These are phyloP conservation scores for Cirrhinus mrigala DNA, from an alignment of 2,797 vertebrate species.

Conservation along the genomic window DNA sequence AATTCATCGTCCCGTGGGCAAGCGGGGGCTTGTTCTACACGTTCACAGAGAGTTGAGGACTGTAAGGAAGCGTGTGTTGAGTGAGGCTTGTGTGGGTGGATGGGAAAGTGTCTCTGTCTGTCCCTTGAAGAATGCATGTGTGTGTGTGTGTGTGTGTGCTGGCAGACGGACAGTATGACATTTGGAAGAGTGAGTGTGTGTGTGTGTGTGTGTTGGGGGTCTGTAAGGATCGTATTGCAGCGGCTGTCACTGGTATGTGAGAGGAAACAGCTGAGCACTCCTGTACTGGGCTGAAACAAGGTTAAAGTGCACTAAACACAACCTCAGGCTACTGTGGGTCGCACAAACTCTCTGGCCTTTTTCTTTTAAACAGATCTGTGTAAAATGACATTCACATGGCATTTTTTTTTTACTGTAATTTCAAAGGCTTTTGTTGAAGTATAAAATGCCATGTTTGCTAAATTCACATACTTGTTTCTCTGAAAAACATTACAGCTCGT, in stretches of 20 bases:
- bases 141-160: conserved; percentile 16
- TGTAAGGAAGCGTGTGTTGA: conserved; percentile 8
- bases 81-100: conserved; percentile 40
- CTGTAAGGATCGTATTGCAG: conserved; percentile 49
- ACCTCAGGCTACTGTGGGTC: conserved; percentile 4
- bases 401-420: too few species aligned
- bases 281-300: conserved; percentile 17
- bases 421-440: too few species aligned
- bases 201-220: conserved; percentile 41
- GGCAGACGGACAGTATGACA: conserved; percentile 7
- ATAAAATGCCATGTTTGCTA: too few species aligned
- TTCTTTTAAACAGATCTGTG: background rate
- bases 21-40: conserved; percentile 38
- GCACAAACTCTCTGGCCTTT: conserved; percentile 4
- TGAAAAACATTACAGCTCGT: too few species aligned
- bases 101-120: conserved; percentile 47
- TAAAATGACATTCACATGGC: background rate
- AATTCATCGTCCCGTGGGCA: conserved; percentile 34
- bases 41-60: background rate
- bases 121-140: conserved; percentile 25
- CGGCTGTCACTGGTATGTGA: conserved; percentile 53
- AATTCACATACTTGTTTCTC: too few species aligned
- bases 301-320: conserved; percentile 21
- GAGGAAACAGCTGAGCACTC: conserved; percentile 47
- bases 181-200: conserved; percentile 34